Evolutionary conservation across 2,888 invertebrate species (phyloP).

Genomic region (Watsonalla binaria): DNA sequence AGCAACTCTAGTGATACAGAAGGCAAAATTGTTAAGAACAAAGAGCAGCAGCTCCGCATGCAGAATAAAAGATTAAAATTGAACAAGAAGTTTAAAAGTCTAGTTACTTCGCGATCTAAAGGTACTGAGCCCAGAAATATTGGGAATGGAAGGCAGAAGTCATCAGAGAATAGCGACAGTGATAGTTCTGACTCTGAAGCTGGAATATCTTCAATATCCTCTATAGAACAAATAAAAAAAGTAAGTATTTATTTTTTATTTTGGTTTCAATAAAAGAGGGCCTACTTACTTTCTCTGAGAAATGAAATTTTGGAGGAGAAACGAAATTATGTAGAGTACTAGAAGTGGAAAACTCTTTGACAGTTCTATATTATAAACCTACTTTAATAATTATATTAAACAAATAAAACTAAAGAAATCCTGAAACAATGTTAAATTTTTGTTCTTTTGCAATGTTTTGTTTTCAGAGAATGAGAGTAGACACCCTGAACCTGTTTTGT

Average conservation of each 20-base stretch:
- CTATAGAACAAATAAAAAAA: slow-evolving; percentile 51
- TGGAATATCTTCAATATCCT: slow-evolving; percentile 33
- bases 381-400: too few species aligned
- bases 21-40: slow-evolving; percentile 24
- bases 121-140: slow-evolving; percentile 7
- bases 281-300: too few species aligned
- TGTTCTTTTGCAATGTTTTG: too few species aligned
- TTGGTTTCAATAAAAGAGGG: too few species aligned
- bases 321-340: too few species aligned
- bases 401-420: too few species aligned
- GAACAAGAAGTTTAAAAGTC: slow-evolving; percentile 52
- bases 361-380: too few species aligned
- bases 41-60: slow-evolving; percentile 42
- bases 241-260: slow-evolving; percentile 22
- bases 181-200: slow-evolving; percentile 25
- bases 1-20: slow-evolving; percentile 6
- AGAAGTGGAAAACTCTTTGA: too few species aligned
- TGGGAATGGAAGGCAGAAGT: slow-evolving; percentile 2
- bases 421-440: too few species aligned
- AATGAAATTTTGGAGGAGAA: too few species aligned
- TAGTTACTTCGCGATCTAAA: slow-evolving; percentile 37
- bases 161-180: slow-evolving; percentile 11
- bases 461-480: too few species aligned
- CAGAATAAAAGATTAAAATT: slow-evolving; percentile 52
- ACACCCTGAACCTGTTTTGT: too few species aligned